Percentiles rank a stretch among this genome's conserved stretches.
phyloP scores from a whole-genome alignment of 2,113 vertebrate species.

The Pristiophorus japonicus region DNA sequence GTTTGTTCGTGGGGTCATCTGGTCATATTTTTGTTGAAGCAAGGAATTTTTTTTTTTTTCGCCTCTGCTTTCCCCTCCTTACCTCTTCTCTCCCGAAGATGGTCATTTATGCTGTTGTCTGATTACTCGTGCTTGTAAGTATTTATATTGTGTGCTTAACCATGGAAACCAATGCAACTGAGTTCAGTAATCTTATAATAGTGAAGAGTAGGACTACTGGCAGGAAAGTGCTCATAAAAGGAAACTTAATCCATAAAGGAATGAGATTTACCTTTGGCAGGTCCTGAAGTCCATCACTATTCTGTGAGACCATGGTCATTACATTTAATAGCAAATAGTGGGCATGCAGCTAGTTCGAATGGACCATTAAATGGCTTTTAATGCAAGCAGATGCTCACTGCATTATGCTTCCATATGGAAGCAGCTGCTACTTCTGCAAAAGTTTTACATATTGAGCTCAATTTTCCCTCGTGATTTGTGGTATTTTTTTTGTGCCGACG shows the following conservation, averaged over 20 bases:
- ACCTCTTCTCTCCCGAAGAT: not conserved
- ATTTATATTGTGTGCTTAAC: not conserved
- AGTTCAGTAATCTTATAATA: not conserved
- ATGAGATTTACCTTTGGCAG: too few relatives aligned
- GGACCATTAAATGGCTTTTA: not conserved
- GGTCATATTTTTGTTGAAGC: not conserved
- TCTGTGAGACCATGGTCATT: not conserved
- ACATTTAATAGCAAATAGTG: not conserved
- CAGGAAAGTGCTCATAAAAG: not conserved
- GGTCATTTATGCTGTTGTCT: not conserved
- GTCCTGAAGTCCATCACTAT: not conserved
- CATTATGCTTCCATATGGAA: not conserved
- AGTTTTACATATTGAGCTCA: not conserved
- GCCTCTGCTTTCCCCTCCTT: not conserved
- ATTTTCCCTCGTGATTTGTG: too few relatives aligned
- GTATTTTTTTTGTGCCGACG: too few relatives aligned
- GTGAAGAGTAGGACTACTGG: not conserved
- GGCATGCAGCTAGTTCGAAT: not conserved
- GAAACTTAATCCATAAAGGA: not conserved
- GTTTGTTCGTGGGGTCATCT: not conserved
- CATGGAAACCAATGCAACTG: not conserved
- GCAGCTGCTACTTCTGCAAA: not conserved
- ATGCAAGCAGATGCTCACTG: not conserved
- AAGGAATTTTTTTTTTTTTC: not conserved
- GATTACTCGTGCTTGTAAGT: not conserved